Percentiles rank a stretch among this genome's conserved stretches.
Evolutionary conservation across 92 coral and sea anemone species (phyloP).

Genomic region (Parazoanthus atlanticus): DNA sequence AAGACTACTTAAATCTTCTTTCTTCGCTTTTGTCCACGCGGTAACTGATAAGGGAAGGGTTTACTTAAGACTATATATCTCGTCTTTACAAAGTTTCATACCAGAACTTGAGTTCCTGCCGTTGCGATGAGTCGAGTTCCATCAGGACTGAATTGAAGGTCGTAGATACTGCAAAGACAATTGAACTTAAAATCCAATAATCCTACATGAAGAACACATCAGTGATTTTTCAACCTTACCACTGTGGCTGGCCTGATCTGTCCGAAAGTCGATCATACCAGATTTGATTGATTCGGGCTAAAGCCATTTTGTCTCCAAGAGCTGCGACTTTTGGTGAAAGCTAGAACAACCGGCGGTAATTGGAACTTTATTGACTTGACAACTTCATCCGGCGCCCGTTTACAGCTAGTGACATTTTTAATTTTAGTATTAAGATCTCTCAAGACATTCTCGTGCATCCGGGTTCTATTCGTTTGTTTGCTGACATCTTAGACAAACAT

Average conservation of each 20-base stretch:
- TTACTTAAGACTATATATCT: not conserved
- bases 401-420: conserved; percentile 2
- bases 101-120: conserved; percentile 93
- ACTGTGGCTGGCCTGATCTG: conserved; percentile 63
- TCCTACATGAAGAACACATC: not conserved
- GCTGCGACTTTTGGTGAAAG: not conserved
- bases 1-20: not conserved
- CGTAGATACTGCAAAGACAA: conserved; percentile 76
- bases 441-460: conserved; percentile 19
- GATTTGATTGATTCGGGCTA: conserved; percentile 69
- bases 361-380: not conserved
- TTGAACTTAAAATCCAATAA: not conserved
- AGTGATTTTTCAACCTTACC: conserved; percentile 54
- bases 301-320: conserved; percentile 60
- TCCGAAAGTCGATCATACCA: conserved; percentile 90
- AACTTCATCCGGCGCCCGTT: not conserved
- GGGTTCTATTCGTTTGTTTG: conserved; percentile 1
- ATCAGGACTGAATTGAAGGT: conserved; percentile 78
- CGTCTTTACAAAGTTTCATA: conserved; percentile 19
- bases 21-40: not conserved
- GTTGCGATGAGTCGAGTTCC: conserved; percentile 79
- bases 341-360: too few species aligned
- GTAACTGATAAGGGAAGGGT: not conserved
- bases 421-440: conserved; percentile 1
- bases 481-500: conserved; percentile 4